These are phyloP conservation scores for Montipora sp. DNA, from an alignment of 64 coral and sea anemone genomes.

Conservation along the genomic window DNA sequence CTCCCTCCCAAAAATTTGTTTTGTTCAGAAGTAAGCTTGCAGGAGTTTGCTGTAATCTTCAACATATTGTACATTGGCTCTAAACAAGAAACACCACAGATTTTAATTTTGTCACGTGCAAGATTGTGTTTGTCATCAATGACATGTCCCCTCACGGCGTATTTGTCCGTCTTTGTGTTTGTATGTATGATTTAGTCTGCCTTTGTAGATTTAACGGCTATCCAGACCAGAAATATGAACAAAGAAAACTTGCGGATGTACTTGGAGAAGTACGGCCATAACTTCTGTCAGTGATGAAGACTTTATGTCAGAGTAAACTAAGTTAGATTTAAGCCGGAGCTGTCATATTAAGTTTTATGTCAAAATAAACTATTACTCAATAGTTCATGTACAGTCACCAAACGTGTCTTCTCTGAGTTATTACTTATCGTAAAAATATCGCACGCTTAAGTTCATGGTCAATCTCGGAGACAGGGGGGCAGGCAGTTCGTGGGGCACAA, in stretches of 20 bases:
- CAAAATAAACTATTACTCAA: constrained; percentile 99
- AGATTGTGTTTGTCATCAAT: constrained; percentile 55
- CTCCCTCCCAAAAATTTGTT: constrained; percentile 45
- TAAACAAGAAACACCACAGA: constrained; percentile 59
- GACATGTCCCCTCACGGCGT: constrained; percentile 49
- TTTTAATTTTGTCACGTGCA: constrained; percentile 82
- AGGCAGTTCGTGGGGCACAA: no score
- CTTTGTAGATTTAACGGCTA: constrained; percentile 59
- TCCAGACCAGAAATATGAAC: constrained; percentile 24
- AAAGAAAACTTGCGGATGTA: constrained; percentile 30
- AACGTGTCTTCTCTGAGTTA: not conserved
- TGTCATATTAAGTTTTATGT: constrained; percentile 98
- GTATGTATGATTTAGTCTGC: constrained; percentile 60
- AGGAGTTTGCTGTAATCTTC: constrained; percentile 47
- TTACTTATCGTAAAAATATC: not conserved
- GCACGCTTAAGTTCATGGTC: no score
- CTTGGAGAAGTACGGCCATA: constrained; percentile 27
- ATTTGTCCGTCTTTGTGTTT: not conserved
- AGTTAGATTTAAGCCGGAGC: constrained; percentile 92
- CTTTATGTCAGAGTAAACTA: constrained; percentile 76
- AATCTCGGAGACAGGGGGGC: no score
- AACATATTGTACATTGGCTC: constrained; percentile 88
- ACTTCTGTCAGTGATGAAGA: constrained; percentile 63
- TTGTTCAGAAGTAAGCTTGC: constrained; percentile 76
- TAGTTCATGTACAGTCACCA: constrained; percentile 74